Conservation (phyloP, 1,140 invertebrate genomes). For the Microplitis demolitor region DNA sequence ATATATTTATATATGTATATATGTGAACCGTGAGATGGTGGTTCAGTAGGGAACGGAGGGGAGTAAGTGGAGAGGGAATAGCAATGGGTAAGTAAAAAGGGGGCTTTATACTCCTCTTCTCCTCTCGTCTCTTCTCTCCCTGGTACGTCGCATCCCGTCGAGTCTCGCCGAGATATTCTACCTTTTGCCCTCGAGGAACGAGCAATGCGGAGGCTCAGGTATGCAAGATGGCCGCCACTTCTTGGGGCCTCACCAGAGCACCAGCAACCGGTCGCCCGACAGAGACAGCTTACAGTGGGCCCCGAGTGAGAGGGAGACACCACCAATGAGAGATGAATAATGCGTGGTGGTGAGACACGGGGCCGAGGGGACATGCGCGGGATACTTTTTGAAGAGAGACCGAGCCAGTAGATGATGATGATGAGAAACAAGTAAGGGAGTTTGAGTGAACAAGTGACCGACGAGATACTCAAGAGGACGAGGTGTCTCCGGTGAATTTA, state of each 20-base stretch:
- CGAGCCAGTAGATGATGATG: background rate
- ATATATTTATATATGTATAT: background rate
- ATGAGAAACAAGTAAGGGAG: background rate
- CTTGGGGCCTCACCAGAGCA: background rate
- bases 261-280: slow-evolving; percentile 32
- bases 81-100: slow-evolving; percentile 10
- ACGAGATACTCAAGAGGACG: slow-evolving; percentile 9
- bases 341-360: slow-evolving; percentile 49
- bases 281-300: slow-evolving; percentile 27
- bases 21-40: background rate
- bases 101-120: slow-evolving; percentile 2
- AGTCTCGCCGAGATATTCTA: slow-evolving; percentile 58
- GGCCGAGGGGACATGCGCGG: slow-evolving; percentile 23
- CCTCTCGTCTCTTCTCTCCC: slow-evolving; percentile 2
- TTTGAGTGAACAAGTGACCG: slow-evolving; percentile 5
- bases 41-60: background rate
- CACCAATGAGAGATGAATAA: slow-evolving; percentile 54
- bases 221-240: slow-evolving; percentile 59
- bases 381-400: slow-evolving; percentile 5
- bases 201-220: slow-evolving; percentile 63
- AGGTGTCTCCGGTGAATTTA: slow-evolving; percentile 26
- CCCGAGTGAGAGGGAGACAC: background rate
- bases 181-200: slow-evolving; percentile 63
- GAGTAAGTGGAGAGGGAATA: background rate
- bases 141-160: slow-evolving; percentile 12